Conservation (phyloP, 2,113 vertebrate genomes). For the Lasiurus cinereus region DNA sequence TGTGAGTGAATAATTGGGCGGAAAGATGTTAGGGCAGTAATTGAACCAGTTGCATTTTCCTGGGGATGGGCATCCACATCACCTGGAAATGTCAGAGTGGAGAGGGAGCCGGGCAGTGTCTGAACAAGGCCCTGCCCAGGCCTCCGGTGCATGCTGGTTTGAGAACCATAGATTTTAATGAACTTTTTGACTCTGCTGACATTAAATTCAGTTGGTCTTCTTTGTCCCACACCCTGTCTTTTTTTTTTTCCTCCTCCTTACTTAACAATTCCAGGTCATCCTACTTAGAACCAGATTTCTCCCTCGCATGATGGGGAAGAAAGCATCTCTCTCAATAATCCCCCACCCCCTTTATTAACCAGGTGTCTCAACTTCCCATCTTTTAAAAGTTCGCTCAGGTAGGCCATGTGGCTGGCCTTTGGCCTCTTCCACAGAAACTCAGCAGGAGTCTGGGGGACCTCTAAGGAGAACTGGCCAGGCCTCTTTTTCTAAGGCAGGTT, state of each 20-base stretch:
- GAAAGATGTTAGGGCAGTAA: neutral
- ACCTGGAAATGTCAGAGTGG: neutral
- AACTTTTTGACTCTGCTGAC: neutral
- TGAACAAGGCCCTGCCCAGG: fast-evolving
- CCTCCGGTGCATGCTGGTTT: fast-evolving
- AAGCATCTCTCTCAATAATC: neutral
- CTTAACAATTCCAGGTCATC: neutral
- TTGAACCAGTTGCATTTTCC: neutral
- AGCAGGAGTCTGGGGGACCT: neutral
- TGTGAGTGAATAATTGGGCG: neutral
- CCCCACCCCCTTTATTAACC: neutral
- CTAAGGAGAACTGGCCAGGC: neutral
- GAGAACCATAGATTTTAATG: neutral
- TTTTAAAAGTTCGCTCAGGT: neutral
- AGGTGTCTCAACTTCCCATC: neutral
- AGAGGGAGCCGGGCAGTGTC: fast-evolving
- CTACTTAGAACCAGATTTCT: neutral
- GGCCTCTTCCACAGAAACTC: neutral
- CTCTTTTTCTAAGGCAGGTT: neutral
- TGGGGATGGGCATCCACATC: no score
- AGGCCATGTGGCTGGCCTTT: neutral
- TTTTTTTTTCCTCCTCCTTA: neutral
- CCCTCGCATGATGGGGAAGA: neutral
- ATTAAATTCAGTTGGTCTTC: fast-evolving
- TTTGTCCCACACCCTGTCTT: fast-evolving